A percentile compares a stretch with the other conserved stretches of the same genome.
These are phyloP conservation scores for Bagarius yarrelli DNA, from an alignment of 2,113 vertebrate genomes.

Conservation along the genomic window DNA sequence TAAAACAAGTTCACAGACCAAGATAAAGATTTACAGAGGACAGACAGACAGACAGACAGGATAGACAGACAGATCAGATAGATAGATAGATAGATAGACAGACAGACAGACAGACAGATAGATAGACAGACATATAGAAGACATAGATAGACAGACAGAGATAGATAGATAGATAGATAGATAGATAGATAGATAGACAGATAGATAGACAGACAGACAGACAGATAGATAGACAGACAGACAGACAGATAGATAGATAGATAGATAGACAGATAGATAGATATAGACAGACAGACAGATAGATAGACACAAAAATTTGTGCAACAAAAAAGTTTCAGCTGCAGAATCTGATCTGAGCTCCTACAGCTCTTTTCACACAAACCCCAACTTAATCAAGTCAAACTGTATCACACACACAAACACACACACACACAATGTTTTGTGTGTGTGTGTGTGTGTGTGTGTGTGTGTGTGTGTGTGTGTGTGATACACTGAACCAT, in stretches of 20 bases:
- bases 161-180: too few relatives aligned
- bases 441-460: neutral
- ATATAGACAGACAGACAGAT: too few relatives aligned
- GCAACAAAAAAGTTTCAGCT: neutral
- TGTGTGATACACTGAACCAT: neutral
- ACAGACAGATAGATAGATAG: neutral
- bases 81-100: neutral
- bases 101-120: too few relatives aligned
- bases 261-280: too few relatives aligned
- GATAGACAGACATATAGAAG: too few relatives aligned
- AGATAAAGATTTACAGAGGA: neutral
- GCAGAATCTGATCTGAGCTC: neutral
- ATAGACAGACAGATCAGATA: neutral
- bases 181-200: too few relatives aligned
- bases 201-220: neutral
- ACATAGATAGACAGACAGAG: too few relatives aligned
- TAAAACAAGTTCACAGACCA: slow-evolving; percentile 20
- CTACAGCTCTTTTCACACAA: neutral
- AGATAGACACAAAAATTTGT: neutral
- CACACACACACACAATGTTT: neutral
- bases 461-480: slow-evolving; percentile 5
- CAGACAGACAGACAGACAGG: neutral
- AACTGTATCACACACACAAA: neutral
- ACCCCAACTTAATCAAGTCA: neutral
- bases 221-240: too few relatives aligned